A percentile compares a stretch with the other conserved stretches of the same genome.
phyloP scores from a whole-genome alignment of 2,797 vertebrate genomes.

The Anguilla marmorata region DNA sequence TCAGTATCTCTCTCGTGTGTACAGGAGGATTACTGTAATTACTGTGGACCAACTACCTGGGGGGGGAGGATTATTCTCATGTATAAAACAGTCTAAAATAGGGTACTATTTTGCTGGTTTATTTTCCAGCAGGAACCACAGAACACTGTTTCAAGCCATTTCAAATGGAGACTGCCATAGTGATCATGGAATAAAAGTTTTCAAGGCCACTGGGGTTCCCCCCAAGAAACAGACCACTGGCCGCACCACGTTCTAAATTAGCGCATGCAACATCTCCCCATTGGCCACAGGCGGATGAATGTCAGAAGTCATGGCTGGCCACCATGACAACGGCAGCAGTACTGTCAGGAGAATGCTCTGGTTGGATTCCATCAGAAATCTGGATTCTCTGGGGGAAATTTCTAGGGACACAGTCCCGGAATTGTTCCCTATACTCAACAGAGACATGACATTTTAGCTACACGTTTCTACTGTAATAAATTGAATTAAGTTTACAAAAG shows the following conservation, averaged over 20 bases:
- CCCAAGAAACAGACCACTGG: background rate
- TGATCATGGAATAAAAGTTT: background rate
- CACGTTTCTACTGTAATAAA: background rate
- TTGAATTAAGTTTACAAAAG: background rate
- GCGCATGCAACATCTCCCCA: background rate
- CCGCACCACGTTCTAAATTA: constrained; percentile 8
- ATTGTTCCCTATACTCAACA: background rate
- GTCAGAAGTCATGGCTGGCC: background rate
- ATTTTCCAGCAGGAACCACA: background rate
- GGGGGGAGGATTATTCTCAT: constrained; percentile 32
- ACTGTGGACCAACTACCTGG: constrained; percentile 41
- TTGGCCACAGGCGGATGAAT: background rate
- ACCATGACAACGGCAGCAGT: background rate
- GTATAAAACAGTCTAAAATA: no score
- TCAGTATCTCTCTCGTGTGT: constrained; percentile 32
- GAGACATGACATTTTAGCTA: background rate
- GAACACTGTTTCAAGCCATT: constrained; percentile 28
- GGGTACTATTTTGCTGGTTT: background rate
- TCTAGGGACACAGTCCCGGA: background rate
- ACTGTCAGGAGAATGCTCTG: constrained; percentile 3
- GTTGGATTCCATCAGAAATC: background rate
- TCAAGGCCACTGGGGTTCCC: background rate
- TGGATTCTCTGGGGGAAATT: background rate
- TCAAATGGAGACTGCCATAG: background rate
- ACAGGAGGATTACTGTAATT: constrained; percentile 31